Percentiles rank a stretch among this genome's conserved stretches.
phyloP scores from a whole-genome alignment of 2,113 vertebrate species.

The Clinocottus analis region DNA sequence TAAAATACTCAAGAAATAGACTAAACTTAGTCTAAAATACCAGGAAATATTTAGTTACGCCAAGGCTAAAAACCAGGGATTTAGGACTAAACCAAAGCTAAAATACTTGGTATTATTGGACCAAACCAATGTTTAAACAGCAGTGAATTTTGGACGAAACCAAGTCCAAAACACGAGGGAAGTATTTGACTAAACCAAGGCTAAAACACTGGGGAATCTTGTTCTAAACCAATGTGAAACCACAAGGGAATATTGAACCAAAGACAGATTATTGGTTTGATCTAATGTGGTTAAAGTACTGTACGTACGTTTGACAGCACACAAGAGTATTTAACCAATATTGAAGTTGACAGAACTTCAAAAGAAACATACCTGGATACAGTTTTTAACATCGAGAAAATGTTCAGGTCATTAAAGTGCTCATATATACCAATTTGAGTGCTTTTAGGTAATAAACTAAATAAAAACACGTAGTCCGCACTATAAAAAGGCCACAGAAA shows the following conservation, averaged over 20 bases:
- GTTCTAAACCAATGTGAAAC: not conserved
- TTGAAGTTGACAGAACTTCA: not conserved
- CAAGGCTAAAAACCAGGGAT: not conserved
- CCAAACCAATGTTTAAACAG: not conserved
- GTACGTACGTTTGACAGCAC: not conserved
- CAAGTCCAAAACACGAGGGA: not conserved
- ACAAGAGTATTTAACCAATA: not conserved
- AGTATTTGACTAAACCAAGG: not conserved
- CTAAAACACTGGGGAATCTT: not conserved
- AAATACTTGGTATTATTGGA: too few relatives aligned
- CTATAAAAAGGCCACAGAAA: slow-evolving; percentile 20
- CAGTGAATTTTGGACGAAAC: not conserved
- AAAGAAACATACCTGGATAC: not conserved
- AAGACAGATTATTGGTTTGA: too few relatives aligned
- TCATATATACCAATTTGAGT: slow-evolving; percentile 20
- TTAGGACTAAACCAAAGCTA: not conserved
- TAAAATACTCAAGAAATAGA: not conserved
- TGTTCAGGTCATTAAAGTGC: slow-evolving; percentile 18
- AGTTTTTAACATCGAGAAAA: not conserved
- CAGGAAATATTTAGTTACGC: not conserved
- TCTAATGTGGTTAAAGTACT: not conserved
- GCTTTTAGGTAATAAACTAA: slow-evolving; percentile 1
- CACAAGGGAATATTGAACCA: not conserved
- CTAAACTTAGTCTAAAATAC: too few relatives aligned
- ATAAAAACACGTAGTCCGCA: slow-evolving; percentile 9